These are phyloP conservation scores for Phlogophora meticulosa DNA, from an alignment of 2,888 invertebrate genomes.

Conservation along the genomic window DNA sequence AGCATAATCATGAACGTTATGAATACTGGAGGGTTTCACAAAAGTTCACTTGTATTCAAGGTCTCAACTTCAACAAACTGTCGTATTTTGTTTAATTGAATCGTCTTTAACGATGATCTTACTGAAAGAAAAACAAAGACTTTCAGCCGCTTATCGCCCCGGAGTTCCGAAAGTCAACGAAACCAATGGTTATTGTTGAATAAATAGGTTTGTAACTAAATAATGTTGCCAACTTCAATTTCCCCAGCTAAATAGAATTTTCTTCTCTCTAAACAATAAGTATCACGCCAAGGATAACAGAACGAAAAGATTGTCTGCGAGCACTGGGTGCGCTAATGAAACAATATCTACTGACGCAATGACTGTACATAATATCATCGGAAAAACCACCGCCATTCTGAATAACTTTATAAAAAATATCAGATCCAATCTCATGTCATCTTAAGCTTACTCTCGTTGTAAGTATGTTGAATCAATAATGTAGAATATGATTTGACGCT, in stretches of 20 bases:
- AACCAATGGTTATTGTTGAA: slow-evolving; percentile 25
- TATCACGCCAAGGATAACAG: not conserved
- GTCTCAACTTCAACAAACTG: slow-evolving; percentile 23
- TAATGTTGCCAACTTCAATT: slow-evolving; percentile 6
- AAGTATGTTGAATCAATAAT: not conserved
- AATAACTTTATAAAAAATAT: not conserved
- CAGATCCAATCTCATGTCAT: no score
- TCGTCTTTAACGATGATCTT: slow-evolving; percentile 22
- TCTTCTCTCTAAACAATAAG: not conserved
- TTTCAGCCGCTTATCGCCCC: slow-evolving; percentile 2
- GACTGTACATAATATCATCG: not conserved
- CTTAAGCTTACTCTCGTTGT: no score
- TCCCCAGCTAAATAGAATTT: not conserved
- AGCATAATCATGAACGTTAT: slow-evolving; percentile 34
- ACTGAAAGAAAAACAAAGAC: slow-evolving; percentile 12
- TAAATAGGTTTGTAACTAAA: slow-evolving; percentile 11
- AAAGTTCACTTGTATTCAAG: slow-evolving; percentile 38
- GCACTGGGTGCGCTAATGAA: not conserved
- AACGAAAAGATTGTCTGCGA: not conserved
- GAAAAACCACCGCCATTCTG: not conserved
- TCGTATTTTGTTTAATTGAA: slow-evolving; percentile 32
- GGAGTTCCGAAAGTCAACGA: slow-evolving; percentile 6
- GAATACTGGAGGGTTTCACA: slow-evolving; percentile 49
- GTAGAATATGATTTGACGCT: no score
- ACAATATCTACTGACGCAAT: not conserved